A percentile compares a stretch with the other conserved stretches of the same genome.
phyloP scores from a whole-genome alignment of 2,797 vertebrate genomes.

The Stomatorhinus walkeri region DNA sequence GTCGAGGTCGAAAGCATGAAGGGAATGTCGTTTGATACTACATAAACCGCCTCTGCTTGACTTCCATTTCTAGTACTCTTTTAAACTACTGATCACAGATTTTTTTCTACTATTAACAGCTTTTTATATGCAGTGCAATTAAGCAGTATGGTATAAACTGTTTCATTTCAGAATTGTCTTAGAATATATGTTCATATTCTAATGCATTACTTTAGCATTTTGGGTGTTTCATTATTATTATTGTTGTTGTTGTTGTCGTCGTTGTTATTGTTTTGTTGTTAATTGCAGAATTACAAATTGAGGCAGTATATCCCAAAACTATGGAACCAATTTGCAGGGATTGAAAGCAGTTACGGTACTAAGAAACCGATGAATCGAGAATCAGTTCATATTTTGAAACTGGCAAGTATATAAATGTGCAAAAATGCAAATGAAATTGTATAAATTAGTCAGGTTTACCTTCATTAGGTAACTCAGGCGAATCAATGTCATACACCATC shows the following conservation, averaged over 20 bases:
- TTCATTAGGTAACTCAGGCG: background rate
- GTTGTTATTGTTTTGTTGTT: background rate
- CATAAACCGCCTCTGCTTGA: conserved; percentile 21
- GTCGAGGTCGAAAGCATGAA: conserved; percentile 35
- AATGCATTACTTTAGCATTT: background rate
- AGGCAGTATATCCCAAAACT: background rate
- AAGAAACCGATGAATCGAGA: background rate
- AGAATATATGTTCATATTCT: background rate
- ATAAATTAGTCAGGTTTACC: background rate
- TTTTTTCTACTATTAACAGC: background rate
- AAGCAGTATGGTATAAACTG: background rate
- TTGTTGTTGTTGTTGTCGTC: background rate
- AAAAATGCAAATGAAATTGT: background rate
- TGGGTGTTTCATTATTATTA: background rate
- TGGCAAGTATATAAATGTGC: background rate
- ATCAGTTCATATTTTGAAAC: background rate
- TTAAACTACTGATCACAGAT: background rate
- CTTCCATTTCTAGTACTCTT: background rate
- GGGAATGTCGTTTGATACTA: conserved; percentile 49
- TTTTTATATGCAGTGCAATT: background rate
- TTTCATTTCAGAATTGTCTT: background rate
- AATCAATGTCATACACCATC: background rate
- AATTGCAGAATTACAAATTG: background rate
- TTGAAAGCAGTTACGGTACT: background rate
- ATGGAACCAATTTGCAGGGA: background rate